Base-by-base conservation (phyloP, 2,888 invertebrate species). In the Danaus chrysippus region DNA sequence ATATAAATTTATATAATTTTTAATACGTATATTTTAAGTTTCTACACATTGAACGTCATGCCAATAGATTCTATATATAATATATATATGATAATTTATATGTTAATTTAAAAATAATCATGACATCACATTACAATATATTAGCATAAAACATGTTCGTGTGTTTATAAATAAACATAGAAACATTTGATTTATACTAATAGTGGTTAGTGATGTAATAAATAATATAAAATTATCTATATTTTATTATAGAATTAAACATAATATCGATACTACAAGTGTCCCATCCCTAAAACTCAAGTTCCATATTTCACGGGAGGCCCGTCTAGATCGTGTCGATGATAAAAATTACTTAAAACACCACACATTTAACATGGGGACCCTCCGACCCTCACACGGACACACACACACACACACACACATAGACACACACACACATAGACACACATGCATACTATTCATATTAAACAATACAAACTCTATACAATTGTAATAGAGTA, bases 301-400 rank as follows among this genome's bases (percentile, higher is more conserved):
- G 74, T 81, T 85, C 81, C 83, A 88, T 90, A 86, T 83, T 87
- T 90, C 88, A 89, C 78, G 71, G 68, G 74, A 84, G 78, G 79
- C 86, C 85, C 87, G 85, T 80, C 71, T 82, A 74, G 90, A 90
- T 90, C 82, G 90, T 90, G 90, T 87, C 85, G 81, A 84, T 79
- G 91, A 91, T 90, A 90, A 89, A 88, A 88, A 89, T 88, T 89
- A 90, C 89, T 90, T 89, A 90, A 87, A 89, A 87, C 88, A 87
- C 87, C 86, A 86, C 84, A 83, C 87, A 87, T 89, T 88, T 87
- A 87, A 86, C 87, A 81, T 83, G 79, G 84, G 81, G 83, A 82
- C 82, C 75, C 78, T 68, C 68, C 72, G 79, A 77, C 79, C 77
- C 71, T 87, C 85, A 72, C 77, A 72, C 65, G 86, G 78, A 44